These are phyloP conservation scores for Heteromurus nitidus DNA, from an alignment of 2,888 invertebrate species.

Conservation along the genomic window DNA sequence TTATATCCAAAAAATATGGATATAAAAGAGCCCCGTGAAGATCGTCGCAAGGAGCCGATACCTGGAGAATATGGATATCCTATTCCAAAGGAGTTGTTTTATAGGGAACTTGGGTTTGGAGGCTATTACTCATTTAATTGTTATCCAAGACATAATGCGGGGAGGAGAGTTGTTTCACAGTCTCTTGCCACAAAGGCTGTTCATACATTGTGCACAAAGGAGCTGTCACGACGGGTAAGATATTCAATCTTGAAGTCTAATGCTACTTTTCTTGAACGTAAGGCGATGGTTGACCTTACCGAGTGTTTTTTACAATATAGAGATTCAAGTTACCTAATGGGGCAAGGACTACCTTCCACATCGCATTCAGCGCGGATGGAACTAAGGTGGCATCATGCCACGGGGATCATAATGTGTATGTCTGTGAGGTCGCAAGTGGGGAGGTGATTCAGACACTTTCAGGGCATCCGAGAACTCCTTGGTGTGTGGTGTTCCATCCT, in stretches of 20 bases:
- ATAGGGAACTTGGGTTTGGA: conserved; percentile 69
- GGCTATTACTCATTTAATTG: conserved; percentile 28
- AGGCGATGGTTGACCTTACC: not conserved
- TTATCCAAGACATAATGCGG: conserved; percentile 61
- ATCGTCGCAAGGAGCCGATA: conserved; percentile 60
- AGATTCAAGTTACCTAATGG: conserved; percentile 72
- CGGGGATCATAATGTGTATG: conserved; percentile 91
- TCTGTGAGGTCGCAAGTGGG: conserved; percentile 86
- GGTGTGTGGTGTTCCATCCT: conserved; percentile 93
- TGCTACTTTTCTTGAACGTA: not conserved
- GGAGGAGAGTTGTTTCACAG: conserved; percentile 65
- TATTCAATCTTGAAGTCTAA: conserved; percentile 14
- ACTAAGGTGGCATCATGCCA: conserved; percentile 90
- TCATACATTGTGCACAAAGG: conserved; percentile 69
- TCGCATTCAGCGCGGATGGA: conserved; percentile 75
- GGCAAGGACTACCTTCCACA: conserved; percentile 70
- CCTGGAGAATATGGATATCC: conserved; percentile 72
- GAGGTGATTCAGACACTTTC: conserved; percentile 85
- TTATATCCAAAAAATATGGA: too few relatives aligned
- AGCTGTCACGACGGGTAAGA: conserved; percentile 65
- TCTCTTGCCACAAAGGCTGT: conserved; percentile 71
- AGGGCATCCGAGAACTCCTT: conserved; percentile 90
- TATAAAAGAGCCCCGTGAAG: conserved; percentile 56
- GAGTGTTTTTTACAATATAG: conserved; percentile 46
- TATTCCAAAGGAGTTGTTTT: conserved; percentile 69